These are phyloP conservation scores for Rissa tridactyla DNA, from an alignment of 2,113 vertebrate species.

Conservation along the genomic window DNA sequence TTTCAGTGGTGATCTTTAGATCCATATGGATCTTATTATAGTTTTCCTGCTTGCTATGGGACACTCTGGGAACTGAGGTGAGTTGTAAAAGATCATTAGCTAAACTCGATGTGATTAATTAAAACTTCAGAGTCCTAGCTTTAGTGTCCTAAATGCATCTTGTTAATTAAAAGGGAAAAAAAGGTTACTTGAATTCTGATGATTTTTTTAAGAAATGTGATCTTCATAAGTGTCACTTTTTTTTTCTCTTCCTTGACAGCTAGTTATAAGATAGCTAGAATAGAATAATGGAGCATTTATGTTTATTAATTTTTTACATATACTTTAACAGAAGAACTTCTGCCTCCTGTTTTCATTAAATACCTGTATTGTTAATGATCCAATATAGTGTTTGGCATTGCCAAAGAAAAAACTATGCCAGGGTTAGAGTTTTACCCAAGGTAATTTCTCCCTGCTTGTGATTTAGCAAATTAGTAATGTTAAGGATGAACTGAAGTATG, in stretches of 20 bases:
- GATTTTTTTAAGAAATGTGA: neutral
- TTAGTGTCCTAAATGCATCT: neutral
- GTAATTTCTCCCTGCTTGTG: neutral
- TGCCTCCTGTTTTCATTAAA: neutral
- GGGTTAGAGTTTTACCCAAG: neutral
- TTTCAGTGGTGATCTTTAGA: neutral
- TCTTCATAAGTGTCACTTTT: neutral
- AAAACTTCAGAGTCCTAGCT: slow-evolving; percentile 5
- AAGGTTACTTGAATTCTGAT: neutral
- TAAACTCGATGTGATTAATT: slow-evolving; percentile 22
- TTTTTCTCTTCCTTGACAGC: neutral
- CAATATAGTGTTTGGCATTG: neutral
- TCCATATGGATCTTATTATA: slow-evolving; percentile 15
- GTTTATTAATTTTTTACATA: neutral
- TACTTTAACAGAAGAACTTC: neutral
- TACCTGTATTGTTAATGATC: neutral
- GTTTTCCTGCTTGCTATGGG: neutral
- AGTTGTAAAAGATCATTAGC: slow-evolving; percentile 9
- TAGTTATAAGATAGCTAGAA: neutral
- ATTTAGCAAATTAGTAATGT: neutral
- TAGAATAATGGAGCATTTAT: neutral
- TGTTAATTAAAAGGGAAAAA: slow-evolving; percentile 10
- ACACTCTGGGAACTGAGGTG: neutral
- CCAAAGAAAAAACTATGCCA: neutral
- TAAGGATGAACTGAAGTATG: neutral